Percentiles rank a stretch among this genome's conserved stretches.
These are phyloP conservation scores for Colinus virginianus DNA, from an alignment of 2,113 vertebrate species.

Conservation along the genomic window DNA sequence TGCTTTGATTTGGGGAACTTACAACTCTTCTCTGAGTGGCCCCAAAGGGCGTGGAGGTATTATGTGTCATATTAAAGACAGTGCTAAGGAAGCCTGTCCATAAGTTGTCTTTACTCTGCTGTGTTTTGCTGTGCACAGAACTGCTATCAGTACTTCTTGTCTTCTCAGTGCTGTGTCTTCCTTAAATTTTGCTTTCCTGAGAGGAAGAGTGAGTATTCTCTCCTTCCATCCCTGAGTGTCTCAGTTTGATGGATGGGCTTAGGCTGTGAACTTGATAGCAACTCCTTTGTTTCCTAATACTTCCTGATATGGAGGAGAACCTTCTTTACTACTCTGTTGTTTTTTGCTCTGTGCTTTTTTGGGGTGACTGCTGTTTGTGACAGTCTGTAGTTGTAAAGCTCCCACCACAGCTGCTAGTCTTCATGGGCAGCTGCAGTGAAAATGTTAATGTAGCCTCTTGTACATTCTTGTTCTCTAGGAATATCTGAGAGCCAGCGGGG, in stretches of 20 bases:
- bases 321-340: not conserved
- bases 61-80: fast-evolving
- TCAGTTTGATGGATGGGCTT: not conserved
- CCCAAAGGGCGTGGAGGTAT: not conserved
- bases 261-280: not conserved
- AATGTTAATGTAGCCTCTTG: not conserved
- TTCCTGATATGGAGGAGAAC: not conserved
- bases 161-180: fast-evolving
- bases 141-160: not conserved
- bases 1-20: not conserved
- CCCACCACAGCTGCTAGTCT: not conserved
- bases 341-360: slow-evolving; percentile 4
- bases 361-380: not conserved
- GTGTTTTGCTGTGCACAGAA: not conserved
- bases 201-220: not conserved
- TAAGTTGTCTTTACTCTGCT: not conserved
- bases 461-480: not conserved
- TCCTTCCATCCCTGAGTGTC: not conserved
- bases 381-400: not conserved
- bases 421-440: not conserved
- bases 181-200: not conserved
- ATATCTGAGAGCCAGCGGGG: not conserved
- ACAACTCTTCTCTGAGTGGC: not conserved
- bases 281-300: not conserved
- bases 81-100: not conserved